Conservation (phyloP, 2,113 vertebrate species). For the Pica pica region DNA sequence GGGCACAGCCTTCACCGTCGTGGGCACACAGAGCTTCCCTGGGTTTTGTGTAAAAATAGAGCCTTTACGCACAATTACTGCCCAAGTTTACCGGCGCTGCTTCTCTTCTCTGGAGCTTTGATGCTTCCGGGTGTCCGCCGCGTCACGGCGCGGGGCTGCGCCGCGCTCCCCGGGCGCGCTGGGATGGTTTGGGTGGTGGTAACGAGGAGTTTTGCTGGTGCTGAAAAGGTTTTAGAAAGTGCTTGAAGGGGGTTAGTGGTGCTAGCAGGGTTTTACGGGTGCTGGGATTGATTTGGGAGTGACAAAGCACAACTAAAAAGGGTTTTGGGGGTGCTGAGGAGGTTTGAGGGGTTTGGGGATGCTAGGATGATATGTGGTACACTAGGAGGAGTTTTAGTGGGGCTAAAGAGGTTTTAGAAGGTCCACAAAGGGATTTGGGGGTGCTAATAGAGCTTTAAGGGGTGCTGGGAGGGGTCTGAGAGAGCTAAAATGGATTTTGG, state of each 20-base stretch:
- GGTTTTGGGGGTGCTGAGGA: rapidly evolving
- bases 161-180: neutral
- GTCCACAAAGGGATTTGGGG: neutral
- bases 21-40: rapidly evolving
- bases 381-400: neutral
- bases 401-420: neutral
- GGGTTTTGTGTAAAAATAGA: neutral
- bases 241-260: neutral
- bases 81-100: rapidly evolving
- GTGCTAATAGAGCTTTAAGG: neutral
- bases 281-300: neutral
- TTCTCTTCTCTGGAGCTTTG: neutral
- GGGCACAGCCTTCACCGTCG: rapidly evolving
- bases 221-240: neutral
- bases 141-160: neutral
- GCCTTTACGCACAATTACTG: neutral
- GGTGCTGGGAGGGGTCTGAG: neutral
- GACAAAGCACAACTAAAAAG: neutral
- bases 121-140: neutral
- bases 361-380: neutral
- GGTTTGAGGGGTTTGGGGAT: neutral
- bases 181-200: no score
- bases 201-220: neutral
- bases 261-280: neutral
- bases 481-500: neutral